phyloP scores from a whole-genome alignment of 64 coral and sea anemone species.

The Dendronephthya gigantea region DNA sequence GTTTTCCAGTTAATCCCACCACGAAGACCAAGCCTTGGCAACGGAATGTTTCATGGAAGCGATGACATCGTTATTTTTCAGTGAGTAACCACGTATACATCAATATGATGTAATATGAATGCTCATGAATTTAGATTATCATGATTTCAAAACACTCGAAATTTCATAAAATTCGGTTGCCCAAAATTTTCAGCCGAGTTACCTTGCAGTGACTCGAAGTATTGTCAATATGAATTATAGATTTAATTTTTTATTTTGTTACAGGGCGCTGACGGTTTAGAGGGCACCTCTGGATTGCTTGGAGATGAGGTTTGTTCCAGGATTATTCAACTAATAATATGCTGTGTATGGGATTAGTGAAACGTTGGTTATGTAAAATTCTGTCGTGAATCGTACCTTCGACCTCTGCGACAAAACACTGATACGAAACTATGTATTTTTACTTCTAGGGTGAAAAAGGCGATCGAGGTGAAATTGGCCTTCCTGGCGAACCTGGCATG shows the following conservation, averaged over 20 bases:
- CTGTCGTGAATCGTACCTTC: no score
- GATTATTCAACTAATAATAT: not conserved
- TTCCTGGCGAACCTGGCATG: not conserved
- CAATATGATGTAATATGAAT: no score
- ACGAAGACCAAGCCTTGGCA: not conserved
- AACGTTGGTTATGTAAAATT: no score
- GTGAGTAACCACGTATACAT: no score
- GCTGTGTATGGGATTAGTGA: no score
- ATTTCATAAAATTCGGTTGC: not conserved
- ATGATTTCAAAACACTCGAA: no score
- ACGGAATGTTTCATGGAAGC: not conserved
- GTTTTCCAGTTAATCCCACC: not conserved
- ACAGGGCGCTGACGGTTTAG: not conserved
- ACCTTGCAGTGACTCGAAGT: no score
- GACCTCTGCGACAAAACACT: no score
- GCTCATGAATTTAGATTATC: no score
- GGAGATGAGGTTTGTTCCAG: not conserved
- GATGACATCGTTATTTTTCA: no score
- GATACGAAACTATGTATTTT: not conserved
- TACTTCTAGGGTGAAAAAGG: not conserved
- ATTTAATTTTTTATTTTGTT: not conserved
- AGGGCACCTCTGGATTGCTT: not conserved
- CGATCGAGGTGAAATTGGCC: not conserved
- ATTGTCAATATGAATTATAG: no score
- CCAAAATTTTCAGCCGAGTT: no score